These are phyloP conservation scores for Callimorpha dominula DNA, from an alignment of 2,888 invertebrate species.

Conservation along the genomic window DNA sequence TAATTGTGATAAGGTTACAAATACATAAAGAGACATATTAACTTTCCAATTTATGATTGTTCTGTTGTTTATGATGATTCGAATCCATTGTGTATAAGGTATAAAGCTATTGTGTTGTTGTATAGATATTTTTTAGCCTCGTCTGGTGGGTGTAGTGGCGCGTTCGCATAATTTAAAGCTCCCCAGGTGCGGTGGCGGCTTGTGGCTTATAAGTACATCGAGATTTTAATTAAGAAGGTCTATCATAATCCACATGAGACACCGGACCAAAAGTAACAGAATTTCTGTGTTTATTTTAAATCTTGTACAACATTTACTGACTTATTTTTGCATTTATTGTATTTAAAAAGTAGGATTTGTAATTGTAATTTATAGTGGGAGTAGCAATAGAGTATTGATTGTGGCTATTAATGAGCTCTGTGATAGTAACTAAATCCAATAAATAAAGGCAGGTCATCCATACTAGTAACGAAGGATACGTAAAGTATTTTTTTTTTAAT, in stretches of 20 bases:
- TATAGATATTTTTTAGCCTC: conserved; percentile 53
- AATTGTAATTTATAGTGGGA: neutral
- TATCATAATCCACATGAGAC: conserved; percentile 70
- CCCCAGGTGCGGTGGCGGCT: conserved; percentile 76
- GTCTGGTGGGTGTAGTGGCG: conserved; percentile 46
- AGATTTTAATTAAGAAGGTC: conserved; percentile 80
- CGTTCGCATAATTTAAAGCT: conserved; percentile 69
- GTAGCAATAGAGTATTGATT: too few relatives aligned
- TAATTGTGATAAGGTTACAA: neutral
- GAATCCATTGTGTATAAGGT: neutral
- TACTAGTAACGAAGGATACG: neutral
- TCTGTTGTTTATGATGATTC: neutral
- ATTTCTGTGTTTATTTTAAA: conserved; percentile 22
- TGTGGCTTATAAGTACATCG: conserved; percentile 76
- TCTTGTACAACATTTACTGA: neutral
- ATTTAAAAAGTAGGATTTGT: neutral
- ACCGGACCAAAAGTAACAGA: conserved; percentile 41
- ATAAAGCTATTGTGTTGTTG: conserved; percentile 11
- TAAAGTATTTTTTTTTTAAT: neutral
- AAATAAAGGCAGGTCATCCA: neutral
- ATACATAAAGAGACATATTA: neutral
- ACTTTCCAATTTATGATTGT: neutral
- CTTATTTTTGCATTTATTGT: neutral
- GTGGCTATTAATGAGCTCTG: neutral
- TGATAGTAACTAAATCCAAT: neutral